A percentile compares a stretch with the other conserved stretches of the same genome.
phyloP scores from a whole-genome alignment of 2,797 vertebrate species.

The Lutra lutra region DNA sequence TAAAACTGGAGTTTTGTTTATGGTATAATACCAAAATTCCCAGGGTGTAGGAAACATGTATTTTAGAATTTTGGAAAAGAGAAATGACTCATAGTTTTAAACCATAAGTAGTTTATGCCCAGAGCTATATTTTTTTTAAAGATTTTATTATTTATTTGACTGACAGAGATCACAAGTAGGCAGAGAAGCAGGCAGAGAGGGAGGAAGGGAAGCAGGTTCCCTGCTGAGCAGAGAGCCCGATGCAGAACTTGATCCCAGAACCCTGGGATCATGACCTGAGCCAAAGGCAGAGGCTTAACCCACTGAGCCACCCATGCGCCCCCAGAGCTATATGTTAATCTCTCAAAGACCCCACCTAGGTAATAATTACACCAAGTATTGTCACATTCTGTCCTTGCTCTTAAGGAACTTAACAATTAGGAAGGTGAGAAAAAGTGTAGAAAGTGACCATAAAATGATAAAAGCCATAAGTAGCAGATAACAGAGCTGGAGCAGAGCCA shows the following conservation, averaged over 20 bases:
- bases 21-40: neutral
- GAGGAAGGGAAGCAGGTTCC: no score
- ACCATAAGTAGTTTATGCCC: neutral
- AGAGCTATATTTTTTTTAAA: no score
- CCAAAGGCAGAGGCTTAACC: no score
- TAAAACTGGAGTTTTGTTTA: neutral
- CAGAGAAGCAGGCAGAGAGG: no score
- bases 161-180: no score
- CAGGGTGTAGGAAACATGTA: neutral
- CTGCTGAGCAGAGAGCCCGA: no score
- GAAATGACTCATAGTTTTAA: neutral
- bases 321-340: no score
- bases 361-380: accelerated
- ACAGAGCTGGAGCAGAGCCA: accelerated
- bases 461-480: neutral
- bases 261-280: no score
- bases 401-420: neutral
- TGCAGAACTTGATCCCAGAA: no score
- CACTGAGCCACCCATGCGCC: no score
- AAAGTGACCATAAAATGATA: no score
- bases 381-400: neutral
- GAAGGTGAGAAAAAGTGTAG: neutral
- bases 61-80: neutral
- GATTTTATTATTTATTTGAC: no score
- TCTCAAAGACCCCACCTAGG: neutral